Percentiles rank a stretch among this genome's conserved stretches.
These are phyloP conservation scores for Rhombomys opimus DNA, from an alignment of 2,113 vertebrate species.

Conservation along the genomic window DNA sequence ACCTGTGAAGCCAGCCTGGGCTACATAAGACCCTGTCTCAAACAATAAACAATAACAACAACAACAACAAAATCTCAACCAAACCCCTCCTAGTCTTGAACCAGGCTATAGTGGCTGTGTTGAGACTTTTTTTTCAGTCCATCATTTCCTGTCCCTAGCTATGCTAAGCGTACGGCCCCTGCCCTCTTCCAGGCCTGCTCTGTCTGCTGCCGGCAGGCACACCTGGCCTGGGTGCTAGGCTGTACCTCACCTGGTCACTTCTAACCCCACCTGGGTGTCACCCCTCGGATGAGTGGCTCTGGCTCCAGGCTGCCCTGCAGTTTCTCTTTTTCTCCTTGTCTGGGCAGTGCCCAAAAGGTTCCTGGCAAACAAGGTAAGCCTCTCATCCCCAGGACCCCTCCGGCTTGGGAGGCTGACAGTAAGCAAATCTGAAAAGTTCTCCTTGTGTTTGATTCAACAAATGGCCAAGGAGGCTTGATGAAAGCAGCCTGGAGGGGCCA, in stretches of 20 bases:
- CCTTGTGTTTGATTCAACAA: neutral
- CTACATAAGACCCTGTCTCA: neutral
- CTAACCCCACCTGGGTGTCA: neutral
- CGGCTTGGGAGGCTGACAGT: neutral
- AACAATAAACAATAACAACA: neutral
- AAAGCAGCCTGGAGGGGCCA: neutral
- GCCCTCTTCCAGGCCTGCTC: neutral
- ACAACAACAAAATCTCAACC: neutral
- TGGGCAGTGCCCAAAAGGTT: neutral
- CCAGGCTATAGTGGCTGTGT: neutral
- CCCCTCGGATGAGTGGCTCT: neutral
- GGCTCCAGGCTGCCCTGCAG: neutral
- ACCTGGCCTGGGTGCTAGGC: neutral
- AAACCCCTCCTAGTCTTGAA: neutral
- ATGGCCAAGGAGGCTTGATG: neutral
- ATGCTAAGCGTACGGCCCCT: too few species aligned
- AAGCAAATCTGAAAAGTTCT: neutral
- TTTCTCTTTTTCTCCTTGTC: neutral
- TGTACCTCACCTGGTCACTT: neutral
- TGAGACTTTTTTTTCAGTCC: neutral
- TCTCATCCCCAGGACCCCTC: neutral
- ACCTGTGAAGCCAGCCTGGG: neutral
- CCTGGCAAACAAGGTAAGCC: neutral
- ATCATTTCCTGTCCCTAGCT: neutral
- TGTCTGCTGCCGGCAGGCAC: neutral